These are phyloP conservation scores for Mus minutoides DNA, from an alignment of 2,797 vertebrate genomes.

Conservation along the genomic window DNA sequence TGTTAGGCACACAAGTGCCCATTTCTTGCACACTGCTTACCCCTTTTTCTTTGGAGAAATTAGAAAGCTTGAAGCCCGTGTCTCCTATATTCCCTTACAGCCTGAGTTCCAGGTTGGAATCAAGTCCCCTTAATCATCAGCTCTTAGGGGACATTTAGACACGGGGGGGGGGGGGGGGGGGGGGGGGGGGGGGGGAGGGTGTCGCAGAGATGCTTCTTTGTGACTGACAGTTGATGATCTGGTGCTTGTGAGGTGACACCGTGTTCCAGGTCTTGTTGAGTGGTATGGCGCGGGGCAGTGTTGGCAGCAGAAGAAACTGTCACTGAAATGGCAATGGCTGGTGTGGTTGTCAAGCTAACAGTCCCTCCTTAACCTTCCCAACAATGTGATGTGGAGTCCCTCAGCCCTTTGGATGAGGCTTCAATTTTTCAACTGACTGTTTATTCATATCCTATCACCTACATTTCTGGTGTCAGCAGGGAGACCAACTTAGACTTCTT, in stretches of 20 bases:
- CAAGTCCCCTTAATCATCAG: neutral
- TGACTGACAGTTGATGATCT: neutral
- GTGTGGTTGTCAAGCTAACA: neutral
- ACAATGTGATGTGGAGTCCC: rapidly evolving
- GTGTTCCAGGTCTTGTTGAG: neutral
- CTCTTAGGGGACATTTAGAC: neutral
- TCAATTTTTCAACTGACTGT: neutral
- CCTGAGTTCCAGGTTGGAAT: neutral
- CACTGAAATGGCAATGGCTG: rapidly evolving
- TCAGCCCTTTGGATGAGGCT: neutral
- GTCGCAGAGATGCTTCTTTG: neutral
- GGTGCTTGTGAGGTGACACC: rapidly evolving
- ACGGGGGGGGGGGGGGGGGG: no score
- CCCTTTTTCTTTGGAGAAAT: neutral
- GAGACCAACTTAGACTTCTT: neutral
- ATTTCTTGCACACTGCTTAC: neutral
- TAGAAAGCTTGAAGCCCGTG: neutral
- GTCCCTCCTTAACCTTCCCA: neutral
- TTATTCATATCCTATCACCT: neutral
- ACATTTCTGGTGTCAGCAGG: neutral
- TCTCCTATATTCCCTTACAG: neutral
- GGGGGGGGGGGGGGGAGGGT: no score
- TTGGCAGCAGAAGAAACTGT: neutral
- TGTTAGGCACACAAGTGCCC: neutral
- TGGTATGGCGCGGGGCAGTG: neutral